A percentile compares a stretch with the other conserved stretches of the same genome.
These are phyloP conservation scores for Daktulosphaira vitifoliae DNA, from an alignment of 1,140 invertebrate species.

Conservation along the genomic window DNA sequence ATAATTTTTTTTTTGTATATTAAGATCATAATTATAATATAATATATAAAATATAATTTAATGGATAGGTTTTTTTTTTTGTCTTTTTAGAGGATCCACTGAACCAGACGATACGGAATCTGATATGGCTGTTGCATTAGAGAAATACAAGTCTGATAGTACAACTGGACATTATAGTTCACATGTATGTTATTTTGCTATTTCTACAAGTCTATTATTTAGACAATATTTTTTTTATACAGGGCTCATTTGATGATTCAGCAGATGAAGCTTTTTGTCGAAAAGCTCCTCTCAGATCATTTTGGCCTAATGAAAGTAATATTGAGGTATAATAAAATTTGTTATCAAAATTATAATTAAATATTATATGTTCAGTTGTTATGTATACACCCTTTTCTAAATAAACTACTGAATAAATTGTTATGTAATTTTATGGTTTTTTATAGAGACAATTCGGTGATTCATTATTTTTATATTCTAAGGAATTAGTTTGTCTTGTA, in stretches of 20 bases:
- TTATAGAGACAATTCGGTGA: too few relatives aligned
- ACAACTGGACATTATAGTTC: conserved; percentile 58
- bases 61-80: too few relatives aligned
- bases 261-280: conserved; percentile 9
- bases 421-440: too few relatives aligned
- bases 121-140: conserved; percentile 76
- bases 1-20: too few relatives aligned
- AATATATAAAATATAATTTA: too few relatives aligned
- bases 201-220: background rate
- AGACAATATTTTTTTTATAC: background rate
- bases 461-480: too few relatives aligned
- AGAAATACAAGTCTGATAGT: conserved; percentile 75
- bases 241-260: conserved; percentile 29
- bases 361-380: background rate
- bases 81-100: conserved; percentile 53
- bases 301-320: conserved; percentile 26
- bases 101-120: conserved; percentile 77
- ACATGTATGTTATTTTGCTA: conserved; percentile 35
- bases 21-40: too few relatives aligned
- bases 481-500: too few relatives aligned
- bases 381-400: background rate
- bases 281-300: conserved; percentile 25
- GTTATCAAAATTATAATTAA: background rate
- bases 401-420: background rate
- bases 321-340: conserved; percentile 3